phyloP scores from a whole-genome alignment of 1,140 invertebrate species.

The Homarus americanus region DNA sequence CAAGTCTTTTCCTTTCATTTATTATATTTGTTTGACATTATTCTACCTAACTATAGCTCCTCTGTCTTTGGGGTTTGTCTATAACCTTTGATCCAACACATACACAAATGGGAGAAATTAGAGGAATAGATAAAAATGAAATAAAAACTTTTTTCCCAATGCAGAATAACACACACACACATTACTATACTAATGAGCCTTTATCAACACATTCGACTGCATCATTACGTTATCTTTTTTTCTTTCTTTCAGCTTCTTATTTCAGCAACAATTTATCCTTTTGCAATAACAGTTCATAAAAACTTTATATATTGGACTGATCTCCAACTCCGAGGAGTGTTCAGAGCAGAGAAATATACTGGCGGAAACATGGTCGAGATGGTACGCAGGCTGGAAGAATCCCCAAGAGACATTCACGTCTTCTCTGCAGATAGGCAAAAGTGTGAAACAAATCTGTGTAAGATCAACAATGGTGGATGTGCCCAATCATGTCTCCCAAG shows the following conservation, averaged over 20 bases:
- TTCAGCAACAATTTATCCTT: slow-evolving; percentile 96
- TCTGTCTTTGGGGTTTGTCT: too few species aligned
- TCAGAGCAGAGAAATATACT: slow-evolving; percentile 97
- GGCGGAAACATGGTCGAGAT: slow-evolving; percentile 96
- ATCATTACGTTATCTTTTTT: too few species aligned
- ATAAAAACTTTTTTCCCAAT: too few species aligned
- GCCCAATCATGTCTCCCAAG: slow-evolving; percentile 96
- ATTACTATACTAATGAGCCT: too few species aligned
- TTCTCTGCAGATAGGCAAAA: slow-evolving; percentile 89
- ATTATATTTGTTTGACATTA: too few species aligned
- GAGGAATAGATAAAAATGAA: too few species aligned
- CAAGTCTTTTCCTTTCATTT: too few species aligned
- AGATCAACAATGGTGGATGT: slow-evolving; percentile 96
- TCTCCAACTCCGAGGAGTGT: slow-evolving; percentile 94
- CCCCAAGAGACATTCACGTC: slow-evolving; percentile 93
- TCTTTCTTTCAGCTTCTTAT: slow-evolving; percentile 84
- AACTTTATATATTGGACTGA: slow-evolving; percentile 99
- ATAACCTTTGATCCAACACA: too few species aligned
- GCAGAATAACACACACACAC: too few species aligned
- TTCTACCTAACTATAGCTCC: too few species aligned
- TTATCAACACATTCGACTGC: too few species aligned
- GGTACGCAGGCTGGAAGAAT: slow-evolving; percentile 93
- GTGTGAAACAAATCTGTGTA: slow-evolving; percentile 91
- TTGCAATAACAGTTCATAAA: slow-evolving; percentile 94
- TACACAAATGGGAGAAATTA: too few species aligned